phyloP scores from a whole-genome alignment of 2,888 invertebrate genomes.

The Aleiodes alternator region DNA sequence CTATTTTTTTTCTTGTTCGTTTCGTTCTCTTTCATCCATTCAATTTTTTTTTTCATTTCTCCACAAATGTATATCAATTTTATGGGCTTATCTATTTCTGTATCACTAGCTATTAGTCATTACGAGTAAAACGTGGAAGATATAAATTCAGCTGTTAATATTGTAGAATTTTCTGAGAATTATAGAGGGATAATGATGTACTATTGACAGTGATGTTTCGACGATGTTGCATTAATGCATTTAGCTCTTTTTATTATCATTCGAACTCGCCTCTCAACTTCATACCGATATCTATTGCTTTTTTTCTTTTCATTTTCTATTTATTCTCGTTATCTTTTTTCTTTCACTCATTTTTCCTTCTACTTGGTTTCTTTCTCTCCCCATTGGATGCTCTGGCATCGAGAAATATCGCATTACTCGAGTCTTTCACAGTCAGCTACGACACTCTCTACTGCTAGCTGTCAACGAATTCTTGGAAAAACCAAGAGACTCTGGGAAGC shows the following conservation, averaged over 20 bases:
- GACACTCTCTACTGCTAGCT: slow-evolving; percentile 3
- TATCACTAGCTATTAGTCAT: slow-evolving; percentile 25
- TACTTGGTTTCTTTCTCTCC: neutral
- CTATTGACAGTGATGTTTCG: slow-evolving; percentile 1
- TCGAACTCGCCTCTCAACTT: slow-evolving; percentile 2
- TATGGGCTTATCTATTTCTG: slow-evolving; percentile 19
- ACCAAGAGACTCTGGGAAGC: slow-evolving; percentile 33
- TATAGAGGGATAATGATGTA: slow-evolving; percentile 3
- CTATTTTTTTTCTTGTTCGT: neutral
- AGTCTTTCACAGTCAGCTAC: slow-evolving; percentile 15
- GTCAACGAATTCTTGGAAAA: slow-evolving; percentile 28
- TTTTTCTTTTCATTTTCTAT: neutral
- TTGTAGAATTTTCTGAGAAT: slow-evolving; percentile 10
- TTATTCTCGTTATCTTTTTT: neutral
- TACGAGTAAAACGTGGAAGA: neutral
- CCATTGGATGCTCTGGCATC: neutral
- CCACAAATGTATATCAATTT: neutral
- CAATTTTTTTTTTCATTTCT: too few relatives aligned
- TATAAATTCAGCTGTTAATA: slow-evolving; percentile 14
- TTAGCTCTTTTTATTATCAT: slow-evolving; percentile 5
- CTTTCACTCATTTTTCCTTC: neutral
- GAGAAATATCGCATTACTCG: slow-evolving; percentile 25
- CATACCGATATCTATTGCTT: neutral
- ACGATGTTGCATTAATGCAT: neutral
- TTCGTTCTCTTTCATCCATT: neutral